Evolutionary conservation across 2,888 invertebrate genomes (phyloP), one percentile per base, ranked within the genome.

Genomic region (Arge pagana): DNA sequence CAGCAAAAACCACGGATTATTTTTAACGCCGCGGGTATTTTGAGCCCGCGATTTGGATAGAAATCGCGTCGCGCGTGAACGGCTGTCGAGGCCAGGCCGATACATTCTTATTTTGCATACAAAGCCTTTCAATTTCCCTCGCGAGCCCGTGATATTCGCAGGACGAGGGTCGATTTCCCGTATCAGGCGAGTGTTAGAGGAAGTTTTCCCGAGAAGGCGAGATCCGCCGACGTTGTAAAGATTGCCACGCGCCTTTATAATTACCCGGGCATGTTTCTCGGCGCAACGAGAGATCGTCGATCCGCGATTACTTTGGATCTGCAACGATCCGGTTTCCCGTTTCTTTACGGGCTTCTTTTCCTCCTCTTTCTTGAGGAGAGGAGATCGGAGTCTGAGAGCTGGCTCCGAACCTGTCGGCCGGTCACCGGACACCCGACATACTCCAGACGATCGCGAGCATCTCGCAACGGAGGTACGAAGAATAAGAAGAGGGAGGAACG

Each of bases 71-170:
- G 54, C 50, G 56, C 43, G 52, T 58, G 61, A 66, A 63, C 64
- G 59, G 66, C 61, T 64, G 65, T 63, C 61, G 64, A 55, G 62
- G 62, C 61, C 62, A 70, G 69, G n/a, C 67, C 65, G 66, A 69
- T 69, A 68, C 68, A 70, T 71, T 71, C 70, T 70, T 67, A 71
- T 71, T 71, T n/a, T 68, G 65, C 64, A 61, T 64, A 72, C 71
- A 71, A 71, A 71, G 71, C 71, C 69, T 71, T 71, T 71, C 70
- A 71, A 72, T 72, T 71, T 72, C 71, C 66, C 66, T 67, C 64
- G 65, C 60, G 62, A 64, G 66, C 65, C 69, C 69, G 70, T 69
- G 68, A 70, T 70, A 71, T 69, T 70, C 63, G 55, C 66, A 60
- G 63, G 63, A 62, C 59, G 55, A 56, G 64, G 65, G 60, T 63